Conservation (phyloP, 2,113 vertebrate genomes). For the Parotia lawesii region DNA sequence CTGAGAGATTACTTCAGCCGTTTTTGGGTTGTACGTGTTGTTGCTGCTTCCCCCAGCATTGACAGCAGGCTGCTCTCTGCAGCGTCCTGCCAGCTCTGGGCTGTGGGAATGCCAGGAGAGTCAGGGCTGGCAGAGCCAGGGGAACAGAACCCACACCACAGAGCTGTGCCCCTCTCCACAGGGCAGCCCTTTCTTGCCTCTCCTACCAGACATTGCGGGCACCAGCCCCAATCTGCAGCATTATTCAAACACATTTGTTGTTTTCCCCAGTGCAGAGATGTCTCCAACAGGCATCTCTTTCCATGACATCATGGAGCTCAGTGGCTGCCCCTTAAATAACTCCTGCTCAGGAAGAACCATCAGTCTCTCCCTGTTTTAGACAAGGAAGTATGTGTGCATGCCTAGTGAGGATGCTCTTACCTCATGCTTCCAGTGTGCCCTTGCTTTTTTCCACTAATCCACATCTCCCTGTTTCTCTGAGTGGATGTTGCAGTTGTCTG, state of each 20-base stretch:
- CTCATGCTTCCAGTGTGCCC: neutral
- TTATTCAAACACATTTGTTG: neutral
- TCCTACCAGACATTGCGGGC: neutral
- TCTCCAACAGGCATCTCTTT: neutral
- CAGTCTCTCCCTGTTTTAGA: neutral
- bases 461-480: slow-evolving; percentile 10
- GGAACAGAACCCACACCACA: neutral
- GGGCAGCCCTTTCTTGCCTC: neutral
- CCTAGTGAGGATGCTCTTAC: neutral
- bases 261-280: neutral
- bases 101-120: neutral
- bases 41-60: neutral
- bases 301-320: neutral
- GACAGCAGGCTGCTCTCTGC: neutral
- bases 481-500: slow-evolving; percentile 22
- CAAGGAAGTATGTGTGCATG: neutral
- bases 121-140: neutral
- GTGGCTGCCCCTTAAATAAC: neutral
- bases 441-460: slow-evolving; percentile 33
- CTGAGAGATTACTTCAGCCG: neutral
- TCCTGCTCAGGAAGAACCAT: neutral
- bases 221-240: neutral
- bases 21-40: neutral
- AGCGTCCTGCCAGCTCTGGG: neutral
- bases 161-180: neutral